Percentiles rank a stretch among this genome's conserved stretches.
Evolutionary conservation across 2,888 invertebrate genomes (phyloP).

Genomic region (Cryptops parisi): DNA sequence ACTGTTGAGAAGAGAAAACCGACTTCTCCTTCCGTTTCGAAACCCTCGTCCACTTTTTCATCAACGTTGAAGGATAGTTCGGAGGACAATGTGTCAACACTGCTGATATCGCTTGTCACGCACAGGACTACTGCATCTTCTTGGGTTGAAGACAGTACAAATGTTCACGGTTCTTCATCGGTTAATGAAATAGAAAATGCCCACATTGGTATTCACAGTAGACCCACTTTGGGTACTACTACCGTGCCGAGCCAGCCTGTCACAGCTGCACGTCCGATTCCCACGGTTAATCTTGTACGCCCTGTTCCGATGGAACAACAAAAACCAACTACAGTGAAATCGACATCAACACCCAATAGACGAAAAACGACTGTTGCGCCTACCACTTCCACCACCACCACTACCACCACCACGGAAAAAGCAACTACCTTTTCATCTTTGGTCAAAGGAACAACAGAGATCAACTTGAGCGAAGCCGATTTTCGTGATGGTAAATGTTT

Average conservation of each 20-base stretch:
- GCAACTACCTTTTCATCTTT: conserved; percentile 14
- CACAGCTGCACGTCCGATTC: no score
- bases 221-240: no score
- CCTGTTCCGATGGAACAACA: no score
- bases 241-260: no score
- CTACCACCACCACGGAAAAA: conserved; percentile 21
- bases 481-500: not conserved
- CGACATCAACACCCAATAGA: conserved; percentile 17
- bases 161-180: no score
- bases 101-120: not conserved
- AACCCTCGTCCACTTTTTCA: not conserved
- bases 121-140: not conserved
- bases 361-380: conserved; percentile 9
- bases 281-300: no score
- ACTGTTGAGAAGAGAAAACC: not conserved
- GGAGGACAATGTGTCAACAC: not conserved
- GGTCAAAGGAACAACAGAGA: conserved; percentile 1
- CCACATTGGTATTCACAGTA: no score
- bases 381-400: conserved; percentile 22
- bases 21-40: not conserved
- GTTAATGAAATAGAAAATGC: no score
- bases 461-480: not conserved
- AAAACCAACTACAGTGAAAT: conserved; percentile 11
- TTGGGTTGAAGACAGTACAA: no score
- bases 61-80: not conserved